Evolutionary conservation across 30 jellyfish, hydroid and myxozoan genomes (phyloP).

Genomic region (Hydra vulgaris): DNA sequence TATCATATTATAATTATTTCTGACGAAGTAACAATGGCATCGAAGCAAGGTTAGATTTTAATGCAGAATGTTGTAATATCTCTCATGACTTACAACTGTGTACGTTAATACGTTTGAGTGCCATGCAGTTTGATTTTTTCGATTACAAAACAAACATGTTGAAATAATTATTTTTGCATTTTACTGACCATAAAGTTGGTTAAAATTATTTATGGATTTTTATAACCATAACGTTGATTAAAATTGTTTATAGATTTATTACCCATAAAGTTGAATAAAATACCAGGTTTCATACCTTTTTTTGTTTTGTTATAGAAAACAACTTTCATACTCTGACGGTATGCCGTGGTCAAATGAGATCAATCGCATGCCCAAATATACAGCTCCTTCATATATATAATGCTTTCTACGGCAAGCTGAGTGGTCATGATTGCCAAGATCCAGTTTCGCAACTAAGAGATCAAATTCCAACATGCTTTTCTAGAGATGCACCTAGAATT

Average conservation of each 20-base stretch:
- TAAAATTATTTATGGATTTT: no score
- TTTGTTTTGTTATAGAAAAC: slow-evolving; percentile 2
- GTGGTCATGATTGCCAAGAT: slow-evolving; percentile 95
- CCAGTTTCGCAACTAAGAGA: slow-evolving; percentile 65
- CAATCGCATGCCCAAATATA: slow-evolving; percentile 73
- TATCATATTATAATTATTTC: neutral
- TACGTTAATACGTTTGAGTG: no score
- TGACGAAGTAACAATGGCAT: neutral
- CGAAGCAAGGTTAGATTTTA: neutral
- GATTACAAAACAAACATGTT: no score
- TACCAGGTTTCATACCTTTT: no score
- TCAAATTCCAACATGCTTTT: slow-evolving; percentile 87
- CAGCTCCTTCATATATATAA: slow-evolving; percentile 75
- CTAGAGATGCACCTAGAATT: slow-evolving; percentile 64
- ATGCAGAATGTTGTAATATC: no score
- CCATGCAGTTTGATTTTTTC: no score
- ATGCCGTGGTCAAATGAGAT: slow-evolving; percentile 76
- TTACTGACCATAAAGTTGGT: no score
- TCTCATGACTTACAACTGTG: no score
- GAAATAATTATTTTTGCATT: no score
- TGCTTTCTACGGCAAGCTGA: slow-evolving; percentile 92
- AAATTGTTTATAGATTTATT: no score
- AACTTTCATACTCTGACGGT: slow-evolving; percentile 44
- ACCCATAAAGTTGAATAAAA: no score
- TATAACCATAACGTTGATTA: no score